Base-by-base conservation (phyloP, 2,797 vertebrate genomes). In the Pseudochromis fuscus region DNA sequence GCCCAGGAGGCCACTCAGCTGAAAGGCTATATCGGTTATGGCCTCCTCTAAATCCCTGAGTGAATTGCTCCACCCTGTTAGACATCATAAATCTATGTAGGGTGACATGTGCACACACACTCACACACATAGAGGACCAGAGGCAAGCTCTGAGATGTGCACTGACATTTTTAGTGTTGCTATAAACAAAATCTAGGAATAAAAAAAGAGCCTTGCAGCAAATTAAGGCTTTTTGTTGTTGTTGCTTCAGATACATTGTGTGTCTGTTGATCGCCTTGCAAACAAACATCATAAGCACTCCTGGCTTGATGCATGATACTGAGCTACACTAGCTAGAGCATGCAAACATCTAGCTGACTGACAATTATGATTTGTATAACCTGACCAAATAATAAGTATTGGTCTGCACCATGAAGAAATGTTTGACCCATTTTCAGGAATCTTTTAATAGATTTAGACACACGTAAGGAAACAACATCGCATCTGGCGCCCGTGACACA, bases 1-100 rank as follows among this genome's bases (percentile, higher is more conserved):
- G 67, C 83, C 84, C 85, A 23, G 75, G 87, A 85, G 82, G 75
- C 81, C 87, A 81, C 64, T 87, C 63, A 61, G 72, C 64, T 35
- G 23, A 60, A 70, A 74, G 74, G 50, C 69, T 78, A 9, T 42
- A 76, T 76, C n/a, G 63, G 77, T 78, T 67, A 73, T 44, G 67
- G 72, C 78, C 67, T 60, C 70, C 49, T 70, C 63, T 66, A 60
- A 79, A 77, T 30, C 53, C 77, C 75, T 11, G 28, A 44, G 80
- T 75, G 83, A 46, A 76, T 81, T 67, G 58, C 77, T 77, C 27
- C 55, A 25, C 69, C 74, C 80, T 79, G 73, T 85, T 87, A 82
- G 81, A 59, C 58, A 27, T 66, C 66, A 67, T 84, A 79, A 86
- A 89, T 89, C 88, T 27, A 77, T 83, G 69, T 11, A 30, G 30